Percentiles rank a stretch among this genome's conserved stretches.
Evolutionary conservation across 2,888 invertebrate species (phyloP).

Genomic region (Dicranocentrus wangi): DNA sequence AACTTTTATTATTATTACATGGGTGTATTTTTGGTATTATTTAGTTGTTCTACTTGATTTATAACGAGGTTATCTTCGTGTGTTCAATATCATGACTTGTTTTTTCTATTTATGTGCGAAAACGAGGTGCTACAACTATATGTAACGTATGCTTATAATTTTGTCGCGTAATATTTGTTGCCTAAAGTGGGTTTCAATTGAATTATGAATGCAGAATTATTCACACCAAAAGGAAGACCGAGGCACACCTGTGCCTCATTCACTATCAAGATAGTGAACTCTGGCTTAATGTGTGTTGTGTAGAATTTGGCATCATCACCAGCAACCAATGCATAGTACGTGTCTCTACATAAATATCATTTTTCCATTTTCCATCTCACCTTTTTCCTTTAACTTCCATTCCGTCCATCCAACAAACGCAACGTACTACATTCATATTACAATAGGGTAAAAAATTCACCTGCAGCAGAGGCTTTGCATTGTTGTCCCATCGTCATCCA

Average conservation of each 20-base stretch:
- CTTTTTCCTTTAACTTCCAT: conserved; percentile 13
- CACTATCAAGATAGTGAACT: conserved; percentile 32
- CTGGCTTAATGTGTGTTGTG: conserved; percentile 16
- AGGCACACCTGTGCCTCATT: conserved; percentile 58
- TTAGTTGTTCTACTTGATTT: not conserved
- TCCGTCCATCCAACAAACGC: not conserved
- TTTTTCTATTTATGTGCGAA: not conserved
- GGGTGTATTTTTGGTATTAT: not conserved
- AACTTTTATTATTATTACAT: not conserved
- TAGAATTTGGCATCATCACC: conserved; percentile 10
- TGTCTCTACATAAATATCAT: conserved; percentile 24
- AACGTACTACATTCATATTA: conserved; percentile 1
- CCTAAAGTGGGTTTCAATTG: not conserved
- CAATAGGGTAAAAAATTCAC: conserved; percentile 27
- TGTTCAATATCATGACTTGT: not conserved
- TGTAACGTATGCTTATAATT: not conserved
- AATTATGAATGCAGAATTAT: conserved; percentile 1
- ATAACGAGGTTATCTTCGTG: not conserved
- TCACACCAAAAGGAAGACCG: conserved; percentile 9
- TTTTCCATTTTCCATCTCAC: conserved; percentile 27
- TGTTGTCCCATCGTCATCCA: conserved; percentile 30
- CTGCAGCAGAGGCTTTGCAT: conserved; percentile 11
- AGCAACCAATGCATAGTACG: conserved; percentile 23
- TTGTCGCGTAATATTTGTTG: conserved; percentile 9
- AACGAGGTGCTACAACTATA: not conserved